Evolutionary conservation across 2,797 vertebrate genomes (phyloP).

Genomic region (Denticeps clupeoides): DNA sequence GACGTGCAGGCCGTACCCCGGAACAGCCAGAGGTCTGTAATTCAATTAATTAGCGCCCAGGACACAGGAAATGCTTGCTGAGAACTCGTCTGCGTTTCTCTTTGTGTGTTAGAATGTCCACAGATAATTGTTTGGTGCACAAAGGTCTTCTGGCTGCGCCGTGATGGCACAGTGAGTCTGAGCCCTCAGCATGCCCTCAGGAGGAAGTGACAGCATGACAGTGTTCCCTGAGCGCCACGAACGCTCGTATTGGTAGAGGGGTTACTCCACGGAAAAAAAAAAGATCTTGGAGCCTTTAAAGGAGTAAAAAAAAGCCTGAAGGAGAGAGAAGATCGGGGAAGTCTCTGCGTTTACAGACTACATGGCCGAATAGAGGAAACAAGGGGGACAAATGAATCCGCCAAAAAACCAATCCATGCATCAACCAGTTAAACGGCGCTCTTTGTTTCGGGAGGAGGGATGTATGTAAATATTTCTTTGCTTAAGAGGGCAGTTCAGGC

Average conservation of each 20-base stretch:
- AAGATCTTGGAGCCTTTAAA: no score
- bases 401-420: no score
- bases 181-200: no score
- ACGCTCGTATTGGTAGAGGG: neutral
- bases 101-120: slow-evolving; percentile 15
- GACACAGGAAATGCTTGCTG: slow-evolving; percentile 15
- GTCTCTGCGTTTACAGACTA: no score
- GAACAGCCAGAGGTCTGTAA: slow-evolving; percentile 18
- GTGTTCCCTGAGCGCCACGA: slow-evolving; percentile 13
- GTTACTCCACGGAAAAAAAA: neutral
- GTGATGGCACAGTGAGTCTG: slow-evolving; percentile 21
- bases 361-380: neutral
- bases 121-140: slow-evolving; percentile 11
- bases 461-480: neutral
- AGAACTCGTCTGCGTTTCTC: slow-evolving; percentile 7
- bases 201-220: slow-evolving; percentile 11
- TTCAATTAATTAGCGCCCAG: slow-evolving; percentile 22
- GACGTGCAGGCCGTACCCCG: slow-evolving; percentile 15
- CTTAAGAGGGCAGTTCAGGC: neutral
- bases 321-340: no score
- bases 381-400: neutral
- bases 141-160: slow-evolving; percentile 22
- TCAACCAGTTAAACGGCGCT: no score
- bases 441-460: no score
- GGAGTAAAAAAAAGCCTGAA: no score